Conservation (phyloP, 2,888 invertebrate genomes). For the Apomyelois bistriatella region DNA sequence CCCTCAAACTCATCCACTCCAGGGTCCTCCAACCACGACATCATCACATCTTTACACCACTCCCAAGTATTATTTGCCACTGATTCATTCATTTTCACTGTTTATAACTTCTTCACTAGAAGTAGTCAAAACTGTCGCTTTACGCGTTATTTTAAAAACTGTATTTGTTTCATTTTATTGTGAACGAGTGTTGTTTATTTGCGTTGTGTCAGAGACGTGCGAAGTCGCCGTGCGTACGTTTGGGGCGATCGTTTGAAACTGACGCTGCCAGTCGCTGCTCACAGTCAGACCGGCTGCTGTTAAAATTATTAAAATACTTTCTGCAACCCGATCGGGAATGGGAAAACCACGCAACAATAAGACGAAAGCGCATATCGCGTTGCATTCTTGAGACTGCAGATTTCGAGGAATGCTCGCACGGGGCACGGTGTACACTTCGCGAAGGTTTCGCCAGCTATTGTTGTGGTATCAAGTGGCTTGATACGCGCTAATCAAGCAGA, state of each 20-base stretch:
- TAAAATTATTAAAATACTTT: conserved; percentile 46
- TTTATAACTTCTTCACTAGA: conserved; percentile 33
- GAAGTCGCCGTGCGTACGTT: conserved; percentile 26
- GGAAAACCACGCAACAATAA: conserved; percentile 46
- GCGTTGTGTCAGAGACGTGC: conserved; percentile 14
- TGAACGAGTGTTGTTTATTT: conserved; percentile 19
- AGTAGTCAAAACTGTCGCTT: conserved; percentile 31
- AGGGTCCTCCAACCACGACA: conserved; percentile 81
- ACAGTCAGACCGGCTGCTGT: conserved; percentile 35
- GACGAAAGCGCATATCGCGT: conserved; percentile 40
- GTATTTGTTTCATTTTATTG: conserved; percentile 26
- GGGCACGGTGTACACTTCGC: not conserved
- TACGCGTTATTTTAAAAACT: conserved; percentile 9
- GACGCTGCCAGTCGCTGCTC: conserved; percentile 17
- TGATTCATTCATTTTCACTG: conserved; percentile 56
- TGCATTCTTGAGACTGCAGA: conserved; percentile 5
- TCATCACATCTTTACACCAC: conserved; percentile 64
- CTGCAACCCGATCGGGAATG: conserved; percentile 46
- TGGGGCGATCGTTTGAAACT: conserved; percentile 26
- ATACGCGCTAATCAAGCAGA: conserved; percentile 1
- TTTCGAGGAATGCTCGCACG: conserved; percentile 9
- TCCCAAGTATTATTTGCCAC: conserved; percentile 58
- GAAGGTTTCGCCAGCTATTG: conserved; percentile 3
- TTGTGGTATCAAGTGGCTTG: conserved; percentile 15
- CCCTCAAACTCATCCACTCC: conserved; percentile 69